Percentiles rank a stretch among this genome's conserved stretches.
Evolutionary conservation across 2,797 vertebrate species (phyloP).

Genomic region (Adrianichthys oophorus): DNA sequence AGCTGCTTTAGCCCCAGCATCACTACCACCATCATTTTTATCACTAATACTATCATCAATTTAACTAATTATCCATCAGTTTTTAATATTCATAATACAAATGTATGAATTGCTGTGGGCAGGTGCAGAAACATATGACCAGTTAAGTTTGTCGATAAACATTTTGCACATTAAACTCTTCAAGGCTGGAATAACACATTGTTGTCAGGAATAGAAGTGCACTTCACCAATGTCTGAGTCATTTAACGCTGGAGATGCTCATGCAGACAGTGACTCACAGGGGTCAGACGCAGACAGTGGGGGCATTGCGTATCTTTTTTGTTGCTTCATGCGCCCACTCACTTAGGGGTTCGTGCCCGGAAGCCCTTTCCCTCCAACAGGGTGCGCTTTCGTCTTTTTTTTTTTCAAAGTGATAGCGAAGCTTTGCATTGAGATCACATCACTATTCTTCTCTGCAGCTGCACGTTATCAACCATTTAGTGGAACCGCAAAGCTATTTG

Average conservation of each 20-base stretch:
- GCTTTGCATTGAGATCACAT: neutral
- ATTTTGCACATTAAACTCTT: neutral
- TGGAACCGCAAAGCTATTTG: constrained; percentile 25
- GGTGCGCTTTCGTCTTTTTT: constrained; percentile 17
- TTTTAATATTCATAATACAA: too few species aligned
- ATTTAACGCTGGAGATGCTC: constrained; percentile 35
- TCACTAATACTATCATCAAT: too few species aligned
- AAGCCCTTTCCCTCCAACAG: constrained; percentile 35
- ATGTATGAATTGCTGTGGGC: too few species aligned
- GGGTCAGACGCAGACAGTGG: constrained; percentile 62
- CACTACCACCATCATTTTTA: too few species aligned
- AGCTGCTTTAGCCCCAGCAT: too few species aligned
- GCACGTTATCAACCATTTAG: constrained; percentile 24
- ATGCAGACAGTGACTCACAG: constrained; percentile 64
- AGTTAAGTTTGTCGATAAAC: too few species aligned
- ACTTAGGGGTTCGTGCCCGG: constrained; percentile 25
- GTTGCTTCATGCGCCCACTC: constrained; percentile 35
- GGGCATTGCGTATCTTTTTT: constrained; percentile 30
- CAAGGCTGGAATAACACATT: constrained; percentile 8
- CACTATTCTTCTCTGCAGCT: neutral
- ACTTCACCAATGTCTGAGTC: constrained; percentile 44
- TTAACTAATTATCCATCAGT: too few species aligned
- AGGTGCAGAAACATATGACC: too few species aligned
- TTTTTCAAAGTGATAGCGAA: constrained; percentile 16
- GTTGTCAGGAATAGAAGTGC: constrained; percentile 17